Evolutionary conservation across 1,140 invertebrate genomes (phyloP), one percentile per base, ranked within the genome.

Genomic region (Ostrea edulis): DNA sequence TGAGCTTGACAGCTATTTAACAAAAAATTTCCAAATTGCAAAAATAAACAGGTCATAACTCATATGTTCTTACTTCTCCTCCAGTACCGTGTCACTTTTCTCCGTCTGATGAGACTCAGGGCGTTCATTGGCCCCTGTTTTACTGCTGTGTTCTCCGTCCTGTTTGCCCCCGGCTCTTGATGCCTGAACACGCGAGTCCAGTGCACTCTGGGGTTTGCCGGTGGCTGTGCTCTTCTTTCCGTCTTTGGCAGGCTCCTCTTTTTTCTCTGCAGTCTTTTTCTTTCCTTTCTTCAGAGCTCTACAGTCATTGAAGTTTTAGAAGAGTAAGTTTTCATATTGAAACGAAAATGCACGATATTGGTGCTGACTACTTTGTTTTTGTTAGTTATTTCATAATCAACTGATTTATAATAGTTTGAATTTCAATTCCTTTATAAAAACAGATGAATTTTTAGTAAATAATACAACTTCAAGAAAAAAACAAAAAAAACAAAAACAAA

Each of bases 91-190:
- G 77, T 94, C 93, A 88, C 93, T 93, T 86, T 94, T 94, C 84
- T 94, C 94, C 22, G 94, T 95, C 54, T 91, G 88, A 84, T 94
- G 94, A 29, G 93, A 94, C 82, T 95, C 94, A 12, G 94, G 94
- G 25, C 94, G 87, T 22, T 94, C 94, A 55, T 89, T 58, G 81
- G 92, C 90, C 20, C 87, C 90, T 20, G 90, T 89, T 84, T 93
- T 90, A 84, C 88, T 87, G 54, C 87, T 87, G 51, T 94, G 93
- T n/a, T 94, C 93, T 53, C 91, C 91, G 71, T 94, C 92, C 82
- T 93, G 91, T 87, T 92, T 93, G 8, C 90, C 68, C 12, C 91
- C 91, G 8, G 89, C 89, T 71, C 89, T 90, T 17, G 90, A 90
- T 85, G 89, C 92, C 87, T 90, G 89, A 20, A 86, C 85, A 71